Evolutionary conservation across 2,113 vertebrate genomes (phyloP), one percentile per base, ranked within the genome.

Genomic region (Dasyprocta punctata): DNA sequence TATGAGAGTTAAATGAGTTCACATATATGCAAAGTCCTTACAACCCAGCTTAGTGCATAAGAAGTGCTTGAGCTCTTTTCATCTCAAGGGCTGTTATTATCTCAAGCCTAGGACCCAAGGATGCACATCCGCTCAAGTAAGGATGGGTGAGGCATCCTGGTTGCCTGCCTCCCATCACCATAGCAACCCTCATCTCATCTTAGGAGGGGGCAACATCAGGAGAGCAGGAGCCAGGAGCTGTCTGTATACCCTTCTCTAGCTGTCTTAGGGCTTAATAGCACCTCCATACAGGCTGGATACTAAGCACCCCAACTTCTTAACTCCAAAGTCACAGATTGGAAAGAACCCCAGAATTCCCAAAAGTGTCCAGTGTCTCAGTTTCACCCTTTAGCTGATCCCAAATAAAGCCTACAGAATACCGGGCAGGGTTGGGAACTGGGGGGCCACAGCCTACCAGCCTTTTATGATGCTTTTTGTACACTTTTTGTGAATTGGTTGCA

Each of bases 151-250:
- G 67, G 44, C 85, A 84, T 95, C 44, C 67, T 85, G 75, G 20
- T 73, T 81, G 75, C 61, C 16, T 19, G 7, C 92, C 80, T 90
- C 85, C 89, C 61, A 80, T 96, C 94, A 77, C 97, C 90, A 82
- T 97, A 94, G 95, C 90, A 95, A 87, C 95, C n/a, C 49, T 4
- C 89, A 86, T 93, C 90, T 95, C 86, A 58, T n/a, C 0, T 0
- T 22, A 14, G 36, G 24, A 83, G 69, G 86, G 95, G 54, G n/a
- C 92, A 92, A 73, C 88, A 22, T 44, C 90, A 13, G 28, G 47
- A 89, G 65, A 71, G 41, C 54, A 33, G 77, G 86, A 52, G 13
- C 82, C n/a, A 77, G 90, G 56, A 90, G 41, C 77, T 12, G 6
- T 30, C 69, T 28, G 30, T 49, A 44, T 11, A 26, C 80, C 30